Evolutionary conservation across 2,888 invertebrate genomes (phyloP).

Genomic region (Podabrus alpinus): DNA sequence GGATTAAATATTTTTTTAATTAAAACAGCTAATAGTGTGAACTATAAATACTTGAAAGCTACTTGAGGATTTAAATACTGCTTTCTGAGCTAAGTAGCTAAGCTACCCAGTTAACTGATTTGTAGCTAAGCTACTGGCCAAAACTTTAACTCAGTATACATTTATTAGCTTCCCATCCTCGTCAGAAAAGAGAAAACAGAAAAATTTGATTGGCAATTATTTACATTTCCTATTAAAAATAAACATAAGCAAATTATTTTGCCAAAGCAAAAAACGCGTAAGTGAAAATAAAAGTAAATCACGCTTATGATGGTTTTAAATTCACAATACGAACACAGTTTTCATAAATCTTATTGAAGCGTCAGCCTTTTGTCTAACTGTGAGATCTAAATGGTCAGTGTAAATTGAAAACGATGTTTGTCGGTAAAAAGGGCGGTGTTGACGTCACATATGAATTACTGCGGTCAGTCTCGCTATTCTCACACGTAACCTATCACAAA

Average conservation of each 20-base stretch:
- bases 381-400: conserved; percentile 38
- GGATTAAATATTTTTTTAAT: too few relatives aligned
- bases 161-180: background rate
- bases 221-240: background rate
- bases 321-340: conserved; percentile 39
- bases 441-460: conserved; percentile 38
- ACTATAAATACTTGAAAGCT: background rate
- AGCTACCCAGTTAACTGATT: background rate
- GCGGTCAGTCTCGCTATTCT: conserved; percentile 23
- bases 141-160: background rate
- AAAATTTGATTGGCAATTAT: background rate
- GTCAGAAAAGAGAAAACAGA: background rate
- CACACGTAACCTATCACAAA: conserved; percentile 21
- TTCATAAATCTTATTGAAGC: conserved; percentile 43
- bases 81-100: background rate
- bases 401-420: conserved; percentile 45
- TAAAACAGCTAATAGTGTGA: too few relatives aligned
- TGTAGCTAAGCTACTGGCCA: background rate
- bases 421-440: conserved; percentile 43
- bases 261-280: background rate
- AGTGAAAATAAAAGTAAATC: background rate
- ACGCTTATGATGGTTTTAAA: conserved; percentile 14
- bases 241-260: background rate
- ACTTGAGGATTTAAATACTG: background rate
- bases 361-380: conserved; percentile 41